Evolutionary conservation across 1,140 invertebrate genomes (phyloP).

Genomic region (Bombus impatiens): DNA sequence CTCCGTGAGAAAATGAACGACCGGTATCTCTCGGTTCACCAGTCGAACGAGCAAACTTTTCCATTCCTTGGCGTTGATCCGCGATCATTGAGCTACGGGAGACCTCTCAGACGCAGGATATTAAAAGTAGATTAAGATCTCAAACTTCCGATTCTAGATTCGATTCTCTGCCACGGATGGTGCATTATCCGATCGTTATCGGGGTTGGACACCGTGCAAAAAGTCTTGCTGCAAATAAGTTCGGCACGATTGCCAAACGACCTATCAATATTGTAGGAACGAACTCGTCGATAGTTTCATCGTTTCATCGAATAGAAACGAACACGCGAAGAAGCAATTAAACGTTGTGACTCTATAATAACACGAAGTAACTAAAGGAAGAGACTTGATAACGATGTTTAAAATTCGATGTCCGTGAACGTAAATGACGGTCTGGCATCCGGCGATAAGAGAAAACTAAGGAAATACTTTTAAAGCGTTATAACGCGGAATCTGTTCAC

Average conservation of each 20-base stretch:
- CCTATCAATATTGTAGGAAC: slow-evolving; percentile 1
- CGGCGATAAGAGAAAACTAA: not conserved
- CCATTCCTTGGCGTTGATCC: slow-evolving; percentile 50
- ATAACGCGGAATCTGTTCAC: not conserved
- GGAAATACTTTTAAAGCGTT: slow-evolving; percentile 24
- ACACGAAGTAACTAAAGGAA: not conserved
- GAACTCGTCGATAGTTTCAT: too few species aligned
- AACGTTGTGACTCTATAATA: not conserved
- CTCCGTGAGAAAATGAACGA: slow-evolving; percentile 66
- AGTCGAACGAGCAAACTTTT: slow-evolving; percentile 46
- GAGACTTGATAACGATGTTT: not conserved
- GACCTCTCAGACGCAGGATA: slow-evolving; percentile 68
- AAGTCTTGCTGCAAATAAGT: not conserved
- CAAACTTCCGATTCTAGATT: slow-evolving; percentile 49
- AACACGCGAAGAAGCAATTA: not conserved
- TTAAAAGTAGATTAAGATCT: slow-evolving; percentile 71
- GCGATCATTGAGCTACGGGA: slow-evolving; percentile 29
- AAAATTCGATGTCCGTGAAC: not conserved
- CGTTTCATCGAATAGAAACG: not conserved
- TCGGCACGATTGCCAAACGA: not conserved
- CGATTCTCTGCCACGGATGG: slow-evolving; percentile 31
- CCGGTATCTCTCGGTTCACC: slow-evolving; percentile 26
- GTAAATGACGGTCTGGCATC: not conserved
- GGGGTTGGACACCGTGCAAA: not conserved
- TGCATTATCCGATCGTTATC: slow-evolving; percentile 38